These are phyloP conservation scores for Perccottus glenii DNA, from an alignment of 2,113 vertebrate species.

Conservation along the genomic window DNA sequence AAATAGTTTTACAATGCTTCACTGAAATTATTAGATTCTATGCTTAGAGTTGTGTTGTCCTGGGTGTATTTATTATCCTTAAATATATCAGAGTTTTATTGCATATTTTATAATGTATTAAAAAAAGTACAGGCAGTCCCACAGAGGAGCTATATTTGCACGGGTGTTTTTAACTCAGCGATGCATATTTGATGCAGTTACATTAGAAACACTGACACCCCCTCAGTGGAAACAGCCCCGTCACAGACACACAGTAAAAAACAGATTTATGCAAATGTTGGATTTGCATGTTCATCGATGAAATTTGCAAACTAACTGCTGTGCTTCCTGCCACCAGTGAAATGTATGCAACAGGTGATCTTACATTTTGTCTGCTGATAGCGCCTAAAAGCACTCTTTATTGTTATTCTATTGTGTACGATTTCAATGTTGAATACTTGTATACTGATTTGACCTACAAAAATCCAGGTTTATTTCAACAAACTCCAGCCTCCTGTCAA, in stretches of 20 bases:
- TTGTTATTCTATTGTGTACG: background rate
- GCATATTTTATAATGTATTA: slow-evolving; percentile 9
- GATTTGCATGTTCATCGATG: background rate
- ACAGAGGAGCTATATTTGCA: slow-evolving; percentile 17
- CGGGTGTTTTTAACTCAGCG: slow-evolving; percentile 21
- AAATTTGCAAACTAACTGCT: slow-evolving; percentile 3
- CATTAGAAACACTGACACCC: background rate
- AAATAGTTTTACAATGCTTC: slow-evolving; percentile 27
- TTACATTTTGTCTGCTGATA: background rate
- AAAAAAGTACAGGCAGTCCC: slow-evolving; percentile 17
- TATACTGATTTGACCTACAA: too few relatives aligned
- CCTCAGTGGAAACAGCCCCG: slow-evolving; percentile 4
- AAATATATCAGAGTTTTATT: slow-evolving; percentile 37
- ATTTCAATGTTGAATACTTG: too few relatives aligned
- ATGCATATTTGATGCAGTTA: slow-evolving; percentile 29
- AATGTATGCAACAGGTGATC: background rate
- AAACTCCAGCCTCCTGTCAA: background rate
- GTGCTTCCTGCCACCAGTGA: background rate
- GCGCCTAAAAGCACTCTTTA: background rate
- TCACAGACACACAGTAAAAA: background rate
- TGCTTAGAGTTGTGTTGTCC: slow-evolving; percentile 5
- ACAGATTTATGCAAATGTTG: background rate
- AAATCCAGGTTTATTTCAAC: too few relatives aligned
- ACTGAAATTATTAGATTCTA: slow-evolving; percentile 33
- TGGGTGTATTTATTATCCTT: slow-evolving; percentile 23